Conservation (phyloP, 2,797 vertebrate species). For the Coranthus polyacanthus region DNA sequence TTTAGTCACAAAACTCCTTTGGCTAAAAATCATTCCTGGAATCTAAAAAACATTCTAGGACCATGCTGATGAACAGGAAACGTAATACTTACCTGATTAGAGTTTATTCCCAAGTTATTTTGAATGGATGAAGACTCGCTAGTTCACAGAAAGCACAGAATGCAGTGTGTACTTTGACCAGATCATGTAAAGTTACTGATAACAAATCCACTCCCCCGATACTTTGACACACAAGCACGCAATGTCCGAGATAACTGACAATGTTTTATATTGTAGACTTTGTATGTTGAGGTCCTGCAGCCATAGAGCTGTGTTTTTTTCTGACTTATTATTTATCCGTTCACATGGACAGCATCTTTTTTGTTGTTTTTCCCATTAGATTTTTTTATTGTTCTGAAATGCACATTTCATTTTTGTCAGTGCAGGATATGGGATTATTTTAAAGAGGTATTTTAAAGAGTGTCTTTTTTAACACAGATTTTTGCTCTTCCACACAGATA, state of each 20-base stretch:
- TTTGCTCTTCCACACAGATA: background rate
- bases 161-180: constrained; percentile 81
- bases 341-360: background rate
- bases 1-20: background rate
- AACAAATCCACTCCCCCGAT: constrained; percentile 75
- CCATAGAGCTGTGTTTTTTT: background rate
- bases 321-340: too few species aligned
- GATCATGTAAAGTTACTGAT: constrained; percentile 72
- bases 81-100: constrained; percentile 65
- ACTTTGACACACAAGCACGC: constrained; percentile 62
- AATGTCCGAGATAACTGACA: constrained; percentile 52
- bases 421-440: too few species aligned
- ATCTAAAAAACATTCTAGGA: constrained; percentile 10
- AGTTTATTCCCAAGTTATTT: constrained; percentile 35
- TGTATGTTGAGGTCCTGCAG: background rate
- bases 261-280: constrained; percentile 16
- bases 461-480: too few species aligned
- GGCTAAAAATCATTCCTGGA: constrained; percentile 4
- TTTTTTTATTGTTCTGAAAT: background rate
- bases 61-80: constrained; percentile 13
- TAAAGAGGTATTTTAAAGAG: too few species aligned
- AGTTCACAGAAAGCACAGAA: constrained; percentile 18
- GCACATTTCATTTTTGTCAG: too few species aligned
- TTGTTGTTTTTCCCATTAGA: background rate
- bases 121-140: constrained; percentile 44